Evolutionary conservation across 1,140 invertebrate species (phyloP).

Genomic region (Papilio glaucus): DNA sequence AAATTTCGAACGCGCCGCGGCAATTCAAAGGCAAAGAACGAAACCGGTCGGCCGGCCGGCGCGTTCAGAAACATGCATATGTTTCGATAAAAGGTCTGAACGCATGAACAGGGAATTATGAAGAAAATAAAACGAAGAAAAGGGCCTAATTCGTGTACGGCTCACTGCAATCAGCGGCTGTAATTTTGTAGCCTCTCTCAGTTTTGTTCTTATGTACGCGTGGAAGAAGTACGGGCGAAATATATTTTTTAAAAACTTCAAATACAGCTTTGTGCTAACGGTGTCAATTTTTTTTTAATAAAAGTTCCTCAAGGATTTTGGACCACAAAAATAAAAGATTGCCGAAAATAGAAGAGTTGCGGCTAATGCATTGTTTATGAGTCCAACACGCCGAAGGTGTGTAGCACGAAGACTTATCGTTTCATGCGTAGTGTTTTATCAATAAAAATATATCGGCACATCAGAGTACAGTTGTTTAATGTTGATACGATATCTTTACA

Average conservation of each 20-base stretch:
- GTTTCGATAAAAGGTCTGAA: slow-evolving; percentile 76
- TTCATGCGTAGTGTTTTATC: slow-evolving; percentile 25
- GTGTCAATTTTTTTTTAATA: too few relatives aligned
- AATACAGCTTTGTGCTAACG: slow-evolving; percentile 51
- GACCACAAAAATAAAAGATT: background rate
- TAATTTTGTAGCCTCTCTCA: slow-evolving; percentile 63
- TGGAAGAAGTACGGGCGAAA: slow-evolving; percentile 49
- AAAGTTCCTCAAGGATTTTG: slow-evolving; percentile 27
- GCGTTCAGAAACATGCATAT: slow-evolving; percentile 71
- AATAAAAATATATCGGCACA: slow-evolving; percentile 30
- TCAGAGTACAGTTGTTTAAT: slow-evolving; percentile 33
- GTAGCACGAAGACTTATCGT: background rate
- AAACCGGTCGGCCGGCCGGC: slow-evolving; percentile 73
- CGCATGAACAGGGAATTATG: slow-evolving; percentile 77
- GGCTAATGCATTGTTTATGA: background rate
- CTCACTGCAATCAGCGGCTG: slow-evolving; percentile 74
- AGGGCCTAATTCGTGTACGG: slow-evolving; percentile 76
- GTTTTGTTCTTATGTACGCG: slow-evolving; percentile 40
- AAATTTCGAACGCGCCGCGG: slow-evolving; percentile 68
- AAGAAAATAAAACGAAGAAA: slow-evolving; percentile 66
- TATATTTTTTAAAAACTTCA: slow-evolving; percentile 64
- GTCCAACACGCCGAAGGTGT: background rate
- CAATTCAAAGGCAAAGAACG: slow-evolving; percentile 70
- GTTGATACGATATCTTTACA: slow-evolving; percentile 33
- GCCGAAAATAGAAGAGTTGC: background rate